Conservation (phyloP, 30 jellyfish, hydroid and myxozoan species). For the Hydractinia echinata region DNA sequence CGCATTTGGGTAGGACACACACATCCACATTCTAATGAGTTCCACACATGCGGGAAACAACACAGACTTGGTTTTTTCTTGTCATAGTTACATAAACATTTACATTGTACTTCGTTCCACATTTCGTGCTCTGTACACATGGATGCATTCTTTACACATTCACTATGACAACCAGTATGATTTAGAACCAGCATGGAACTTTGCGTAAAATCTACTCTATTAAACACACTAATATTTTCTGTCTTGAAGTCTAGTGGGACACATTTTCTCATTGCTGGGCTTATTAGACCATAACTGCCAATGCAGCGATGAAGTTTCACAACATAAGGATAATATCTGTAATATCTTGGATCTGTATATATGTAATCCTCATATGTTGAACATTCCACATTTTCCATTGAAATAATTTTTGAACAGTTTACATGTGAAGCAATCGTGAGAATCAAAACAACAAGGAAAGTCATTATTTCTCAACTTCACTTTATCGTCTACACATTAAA, state of each 20-base stretch:
- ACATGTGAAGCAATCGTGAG: too few relatives aligned
- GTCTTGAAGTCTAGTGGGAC: constrained; percentile 6
- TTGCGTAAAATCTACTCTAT: not conserved
- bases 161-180: constrained; percentile 11
- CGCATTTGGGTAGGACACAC: constrained; percentile 9
- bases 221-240: constrained; percentile 1
- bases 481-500: too few relatives aligned
- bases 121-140: constrained; percentile 11
- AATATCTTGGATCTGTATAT: not conserved
- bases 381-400: constrained; percentile 4
- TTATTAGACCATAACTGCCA: constrained; percentile 7
- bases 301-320: constrained; percentile 25
- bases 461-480: too few relatives aligned
- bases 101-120: not conserved
- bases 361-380: constrained; percentile 1
- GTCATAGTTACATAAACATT: constrained; percentile 4
- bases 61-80: constrained; percentile 3
- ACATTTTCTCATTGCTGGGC: constrained; percentile 9
- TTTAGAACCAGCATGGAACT: constrained; percentile 6
- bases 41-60: constrained; percentile 35
- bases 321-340: constrained; percentile 28
- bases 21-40: constrained; percentile 25
- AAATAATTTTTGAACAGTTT: not conserved
- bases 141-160: constrained; percentile 4
- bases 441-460: too few relatives aligned